Evolutionary conservation across 2,888 invertebrate species (phyloP).

Genomic region (Lymantria monacha): DNA sequence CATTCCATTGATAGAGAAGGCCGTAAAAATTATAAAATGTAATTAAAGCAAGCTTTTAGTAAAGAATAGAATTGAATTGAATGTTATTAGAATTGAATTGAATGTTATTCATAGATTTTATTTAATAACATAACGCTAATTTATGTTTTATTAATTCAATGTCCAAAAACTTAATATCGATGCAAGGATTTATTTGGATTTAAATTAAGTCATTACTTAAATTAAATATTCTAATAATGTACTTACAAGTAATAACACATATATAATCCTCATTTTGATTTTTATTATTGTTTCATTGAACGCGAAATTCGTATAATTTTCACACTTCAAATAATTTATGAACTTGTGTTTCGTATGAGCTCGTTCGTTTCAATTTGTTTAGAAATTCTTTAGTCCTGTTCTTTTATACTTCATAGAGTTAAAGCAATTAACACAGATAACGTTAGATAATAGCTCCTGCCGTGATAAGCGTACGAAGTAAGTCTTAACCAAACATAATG

Average conservation of each 20-base stretch:
- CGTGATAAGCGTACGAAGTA: constrained; percentile 58
- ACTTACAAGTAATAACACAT: constrained; percentile 70
- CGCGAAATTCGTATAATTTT: constrained; percentile 72
- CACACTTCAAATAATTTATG: constrained; percentile 43
- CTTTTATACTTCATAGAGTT: constrained; percentile 68
- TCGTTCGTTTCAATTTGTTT: constrained; percentile 70
- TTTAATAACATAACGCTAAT: too few relatives aligned
- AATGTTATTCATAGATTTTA: too few relatives aligned
- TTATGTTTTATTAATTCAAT: too few relatives aligned
- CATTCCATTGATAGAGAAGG: too few relatives aligned
- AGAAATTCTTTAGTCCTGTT: constrained; percentile 41
- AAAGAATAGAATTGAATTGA: too few relatives aligned
- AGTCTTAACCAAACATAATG: constrained; percentile 67
- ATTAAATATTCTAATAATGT: constrained; percentile 1
- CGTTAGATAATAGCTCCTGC: constrained; percentile 67
- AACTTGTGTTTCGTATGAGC: constrained; percentile 63
- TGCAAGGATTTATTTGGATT: too few relatives aligned
- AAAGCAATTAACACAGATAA: constrained; percentile 68
- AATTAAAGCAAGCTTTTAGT: too few relatives aligned
- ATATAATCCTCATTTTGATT: constrained; percentile 65
- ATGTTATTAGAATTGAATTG: too few relatives aligned
- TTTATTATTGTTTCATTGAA: constrained; percentile 45
- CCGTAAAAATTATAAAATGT: too few relatives aligned
- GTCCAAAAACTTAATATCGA: too few relatives aligned
- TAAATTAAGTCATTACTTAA: too few relatives aligned